Evolutionary conservation across 2,888 invertebrate genomes (phyloP).

Genomic region (Congeria kusceri): DNA sequence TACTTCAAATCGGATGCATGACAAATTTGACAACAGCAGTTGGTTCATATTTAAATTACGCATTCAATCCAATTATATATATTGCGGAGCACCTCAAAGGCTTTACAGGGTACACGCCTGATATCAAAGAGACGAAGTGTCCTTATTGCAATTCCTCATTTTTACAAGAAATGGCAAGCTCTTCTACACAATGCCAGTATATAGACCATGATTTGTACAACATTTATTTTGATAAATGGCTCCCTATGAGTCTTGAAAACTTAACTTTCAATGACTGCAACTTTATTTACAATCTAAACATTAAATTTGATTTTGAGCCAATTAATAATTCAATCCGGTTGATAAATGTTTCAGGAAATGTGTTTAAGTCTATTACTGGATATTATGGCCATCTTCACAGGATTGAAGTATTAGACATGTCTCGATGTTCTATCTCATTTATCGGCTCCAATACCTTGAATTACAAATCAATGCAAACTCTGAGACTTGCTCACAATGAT

Average conservation of each 20-base stretch:
- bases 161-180: background rate
- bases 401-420: constrained; percentile 19
- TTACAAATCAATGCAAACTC: background rate
- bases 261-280: background rate
- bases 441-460: constrained; percentile 4
- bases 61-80: background rate
- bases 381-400: constrained; percentile 22
- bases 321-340: constrained; percentile 2
- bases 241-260: background rate
- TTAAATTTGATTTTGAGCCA: background rate
- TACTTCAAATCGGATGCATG: constrained; percentile 27
- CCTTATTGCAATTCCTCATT: background rate
- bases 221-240: background rate
- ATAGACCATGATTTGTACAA: background rate
- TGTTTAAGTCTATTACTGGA: constrained; percentile 20
- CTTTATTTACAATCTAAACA: background rate
- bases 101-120: constrained; percentile 16
- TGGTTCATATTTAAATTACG: constrained; percentile 8
- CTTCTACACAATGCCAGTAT: no score
- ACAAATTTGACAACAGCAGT: background rate
- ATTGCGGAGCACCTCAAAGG: background rate
- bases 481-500: constrained; percentile 9
- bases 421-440: constrained; percentile 22
- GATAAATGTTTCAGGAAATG: constrained; percentile 24
- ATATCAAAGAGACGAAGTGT: background rate